Evolutionary conservation across 2,797 vertebrate species (phyloP).

Genomic region (Clarias fuscus): DNA sequence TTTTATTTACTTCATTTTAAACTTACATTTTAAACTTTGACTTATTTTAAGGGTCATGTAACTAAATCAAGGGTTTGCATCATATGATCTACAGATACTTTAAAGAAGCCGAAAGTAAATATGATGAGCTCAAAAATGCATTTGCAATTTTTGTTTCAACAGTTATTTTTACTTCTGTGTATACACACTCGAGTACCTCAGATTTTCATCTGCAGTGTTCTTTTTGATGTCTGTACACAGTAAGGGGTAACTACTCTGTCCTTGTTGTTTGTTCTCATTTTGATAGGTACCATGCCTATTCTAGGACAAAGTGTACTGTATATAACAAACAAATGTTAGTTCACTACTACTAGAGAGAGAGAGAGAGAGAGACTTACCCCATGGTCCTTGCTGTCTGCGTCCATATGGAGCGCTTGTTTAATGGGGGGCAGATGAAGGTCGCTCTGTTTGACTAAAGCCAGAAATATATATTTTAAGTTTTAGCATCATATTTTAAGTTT

Average conservation of each 20-base stretch:
- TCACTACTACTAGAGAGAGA: conserved; percentile 23
- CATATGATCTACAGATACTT: neutral
- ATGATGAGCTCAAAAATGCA: neutral
- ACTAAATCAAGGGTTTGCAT: neutral
- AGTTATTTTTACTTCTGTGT: neutral
- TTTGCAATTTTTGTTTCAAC: neutral
- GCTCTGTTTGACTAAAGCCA: conserved; percentile 49
- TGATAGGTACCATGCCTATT: neutral
- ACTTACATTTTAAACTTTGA: neutral
- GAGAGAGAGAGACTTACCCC: conserved; percentile 59
- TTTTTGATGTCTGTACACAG: neutral
- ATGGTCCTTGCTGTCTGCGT: conserved; percentile 52
- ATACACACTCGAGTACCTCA: neutral
- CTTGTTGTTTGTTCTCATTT: neutral
- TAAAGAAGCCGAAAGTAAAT: neutral
- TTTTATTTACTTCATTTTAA: neutral
- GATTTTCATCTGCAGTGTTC: neutral
- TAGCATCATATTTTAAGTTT: neutral
- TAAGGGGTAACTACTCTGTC: neutral
- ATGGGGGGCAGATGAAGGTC: conserved; percentile 68
- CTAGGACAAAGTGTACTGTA: neutral
- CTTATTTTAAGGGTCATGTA: neutral
- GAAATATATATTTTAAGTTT: neutral
- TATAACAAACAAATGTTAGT: neutral
- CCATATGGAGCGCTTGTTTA: conserved; percentile 45